These are phyloP conservation scores for Anas platyrhynchos DNA, from an alignment of 2,113 vertebrate species.

Conservation along the genomic window DNA sequence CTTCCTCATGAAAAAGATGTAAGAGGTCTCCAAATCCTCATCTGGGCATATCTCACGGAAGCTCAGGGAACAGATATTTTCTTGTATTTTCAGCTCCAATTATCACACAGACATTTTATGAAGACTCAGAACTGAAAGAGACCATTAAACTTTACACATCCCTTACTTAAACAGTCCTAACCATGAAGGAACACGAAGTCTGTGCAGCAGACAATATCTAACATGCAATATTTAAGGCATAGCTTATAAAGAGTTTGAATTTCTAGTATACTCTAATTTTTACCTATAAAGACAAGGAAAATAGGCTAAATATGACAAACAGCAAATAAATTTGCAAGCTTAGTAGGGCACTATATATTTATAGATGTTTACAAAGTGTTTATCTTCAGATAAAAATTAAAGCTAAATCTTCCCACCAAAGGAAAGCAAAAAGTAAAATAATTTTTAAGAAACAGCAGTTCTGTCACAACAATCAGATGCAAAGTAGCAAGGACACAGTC, in stretches of 20 bases:
- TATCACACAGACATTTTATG: neutral
- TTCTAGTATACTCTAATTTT: neutral
- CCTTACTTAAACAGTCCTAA: neutral
- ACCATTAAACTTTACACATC: neutral
- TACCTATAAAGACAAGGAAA: neutral
- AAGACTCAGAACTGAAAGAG: neutral
- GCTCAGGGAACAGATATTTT: neutral
- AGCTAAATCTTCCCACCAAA: neutral
- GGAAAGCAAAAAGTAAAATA: neutral
- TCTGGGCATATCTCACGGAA: neutral
- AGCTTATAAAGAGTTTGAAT: neutral
- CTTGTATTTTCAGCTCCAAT: neutral
- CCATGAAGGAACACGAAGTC: neutral
- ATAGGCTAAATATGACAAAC: neutral
- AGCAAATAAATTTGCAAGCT: neutral
- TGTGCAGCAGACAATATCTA: neutral
- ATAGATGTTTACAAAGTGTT: neutral
- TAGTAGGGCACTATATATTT: neutral
- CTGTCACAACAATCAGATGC: neutral
- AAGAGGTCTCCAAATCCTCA: neutral
- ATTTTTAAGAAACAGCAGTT: neutral
- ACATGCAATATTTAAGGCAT: neutral
- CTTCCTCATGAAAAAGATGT: rapidly evolving
- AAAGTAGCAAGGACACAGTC: neutral
- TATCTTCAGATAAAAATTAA: neutral